Conservation (phyloP, 2,888 invertebrate species). For the Clitarchus hookeri region DNA sequence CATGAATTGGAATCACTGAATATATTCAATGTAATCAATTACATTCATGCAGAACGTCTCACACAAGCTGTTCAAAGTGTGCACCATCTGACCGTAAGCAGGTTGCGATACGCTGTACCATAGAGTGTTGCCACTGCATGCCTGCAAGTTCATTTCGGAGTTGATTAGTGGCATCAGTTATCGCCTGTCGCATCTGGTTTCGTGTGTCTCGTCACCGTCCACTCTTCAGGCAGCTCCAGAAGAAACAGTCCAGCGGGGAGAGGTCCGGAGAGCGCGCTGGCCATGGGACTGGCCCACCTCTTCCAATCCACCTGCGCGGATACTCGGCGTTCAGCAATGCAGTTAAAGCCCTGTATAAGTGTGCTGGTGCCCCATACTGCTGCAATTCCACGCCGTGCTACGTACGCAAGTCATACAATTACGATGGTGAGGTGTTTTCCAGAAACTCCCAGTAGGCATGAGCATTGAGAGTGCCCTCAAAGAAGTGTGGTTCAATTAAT, state of each 20-base stretch:
- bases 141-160: too few species aligned
- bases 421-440: not conserved
- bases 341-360: not conserved
- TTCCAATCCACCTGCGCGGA: not conserved
- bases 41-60: too few species aligned
- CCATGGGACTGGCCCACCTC: not conserved
- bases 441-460: not conserved
- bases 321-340: not conserved
- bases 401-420: not conserved
- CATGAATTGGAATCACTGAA: too few species aligned
- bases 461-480: not conserved
- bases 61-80: too few species aligned
- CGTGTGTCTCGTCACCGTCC: not conserved
- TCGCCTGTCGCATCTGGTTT: not conserved
- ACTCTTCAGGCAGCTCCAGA: not conserved
- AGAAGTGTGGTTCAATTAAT: not conserved
- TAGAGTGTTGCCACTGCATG: too few species aligned
- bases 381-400: not conserved
- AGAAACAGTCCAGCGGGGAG: not conserved
- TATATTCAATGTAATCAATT: too few species aligned
- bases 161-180: not conserved
- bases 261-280: not conserved
- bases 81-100: too few species aligned
- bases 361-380: not conserved
- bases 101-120: too few species aligned